phyloP scores from a whole-genome alignment of 2,113 vertebrate genomes.

The Actenoides hombroni region DNA sequence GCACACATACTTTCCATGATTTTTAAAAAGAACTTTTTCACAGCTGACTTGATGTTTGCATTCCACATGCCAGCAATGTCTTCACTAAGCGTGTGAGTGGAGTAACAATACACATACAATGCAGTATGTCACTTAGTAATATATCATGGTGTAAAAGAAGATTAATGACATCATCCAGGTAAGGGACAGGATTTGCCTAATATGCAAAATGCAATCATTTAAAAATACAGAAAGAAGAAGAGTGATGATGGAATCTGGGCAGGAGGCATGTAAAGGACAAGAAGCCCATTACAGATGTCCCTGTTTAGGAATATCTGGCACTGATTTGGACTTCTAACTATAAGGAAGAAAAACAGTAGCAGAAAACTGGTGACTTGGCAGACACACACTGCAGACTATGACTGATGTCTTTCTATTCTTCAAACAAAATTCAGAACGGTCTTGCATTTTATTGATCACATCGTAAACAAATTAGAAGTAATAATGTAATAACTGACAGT shows the following conservation, averaged over 20 bases:
- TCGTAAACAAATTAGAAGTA: neutral
- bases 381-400: neutral
- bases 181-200: conserved; percentile 68
- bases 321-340: conserved; percentile 2
- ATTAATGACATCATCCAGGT: conserved; percentile 73
- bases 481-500: neutral
- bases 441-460: neutral
- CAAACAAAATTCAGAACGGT: neutral
- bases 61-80: conserved; percentile 58
- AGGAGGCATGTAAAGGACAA: conserved; percentile 60
- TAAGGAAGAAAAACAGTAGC: neutral
- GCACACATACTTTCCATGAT: neutral
- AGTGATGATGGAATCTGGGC: conserved; percentile 46
- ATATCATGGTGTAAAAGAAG: conserved; percentile 69
- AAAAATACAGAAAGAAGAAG: conserved; percentile 49
- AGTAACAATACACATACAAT: conserved; percentile 58
- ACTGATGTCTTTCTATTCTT: neutral
- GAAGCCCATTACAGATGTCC: conserved; percentile 36
- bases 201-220: conserved; percentile 69
- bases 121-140: conserved; percentile 64
- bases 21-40: conserved; percentile 62
- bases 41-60: conserved; percentile 41
- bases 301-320: conserved; percentile 13
- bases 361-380: conserved; percentile 9
- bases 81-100: conserved; percentile 52